Percentiles rank a stretch among this genome's conserved stretches.
Evolutionary conservation across 2,113 vertebrate genomes (phyloP).

Genomic region (Dipodomys stephensi): DNA sequence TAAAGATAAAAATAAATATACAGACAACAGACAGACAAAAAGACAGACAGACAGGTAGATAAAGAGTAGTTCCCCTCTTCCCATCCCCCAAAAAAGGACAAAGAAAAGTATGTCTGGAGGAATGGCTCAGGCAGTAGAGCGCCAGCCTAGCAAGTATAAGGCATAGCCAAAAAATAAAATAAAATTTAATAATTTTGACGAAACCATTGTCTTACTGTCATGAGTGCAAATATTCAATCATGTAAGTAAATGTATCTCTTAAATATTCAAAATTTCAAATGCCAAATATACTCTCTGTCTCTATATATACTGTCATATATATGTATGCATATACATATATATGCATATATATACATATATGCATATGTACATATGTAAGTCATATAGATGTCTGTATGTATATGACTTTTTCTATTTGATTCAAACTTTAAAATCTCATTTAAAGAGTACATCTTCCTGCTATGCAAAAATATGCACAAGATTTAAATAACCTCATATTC

Average conservation of each 20-base stretch:
- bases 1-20: too few species aligned
- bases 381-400: too few species aligned
- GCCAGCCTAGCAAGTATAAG: neutral
- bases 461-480: neutral
- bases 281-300: neutral
- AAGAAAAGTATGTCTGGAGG: too few species aligned
- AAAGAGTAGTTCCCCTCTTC: too few species aligned
- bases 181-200: neutral
- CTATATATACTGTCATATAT: too few species aligned
- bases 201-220: neutral
- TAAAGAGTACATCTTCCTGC: neutral
- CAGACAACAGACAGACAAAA: too few species aligned
- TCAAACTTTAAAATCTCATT: conserved; percentile 1
- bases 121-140: too few species aligned
- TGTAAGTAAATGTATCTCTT: conserved; percentile 17
- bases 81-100: too few species aligned
- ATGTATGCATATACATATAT: too few species aligned
- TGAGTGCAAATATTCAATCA: neutral
- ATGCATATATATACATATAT: too few species aligned
- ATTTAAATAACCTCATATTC: conserved; percentile 2
- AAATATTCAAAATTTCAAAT: neutral
- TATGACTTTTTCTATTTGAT: neutral
- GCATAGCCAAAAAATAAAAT: neutral
- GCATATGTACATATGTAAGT: too few species aligned
- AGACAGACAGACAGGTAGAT: too few species aligned